These are phyloP conservation scores for Dipodomys stephensi DNA, from an alignment of 2,113 vertebrate genomes.

Conservation along the genomic window DNA sequence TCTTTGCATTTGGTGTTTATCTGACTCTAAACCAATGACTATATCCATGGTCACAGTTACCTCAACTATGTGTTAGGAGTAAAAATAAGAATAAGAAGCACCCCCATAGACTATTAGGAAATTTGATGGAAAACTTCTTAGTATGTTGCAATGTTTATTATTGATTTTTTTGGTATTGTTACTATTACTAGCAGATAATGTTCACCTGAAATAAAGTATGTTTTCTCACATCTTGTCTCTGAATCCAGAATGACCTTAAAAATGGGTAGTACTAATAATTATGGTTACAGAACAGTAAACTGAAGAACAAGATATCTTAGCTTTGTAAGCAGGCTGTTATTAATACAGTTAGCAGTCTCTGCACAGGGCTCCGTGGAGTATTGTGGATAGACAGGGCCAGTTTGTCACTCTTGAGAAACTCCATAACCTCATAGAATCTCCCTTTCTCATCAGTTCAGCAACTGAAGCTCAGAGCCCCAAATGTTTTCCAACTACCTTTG, in stretches of 20 bases:
- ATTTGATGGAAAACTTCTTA: neutral
- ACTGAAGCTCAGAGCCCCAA: no score
- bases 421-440: no score
- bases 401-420: neutral
- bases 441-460: no score
- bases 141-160: neutral
- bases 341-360: neutral
- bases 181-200: neutral
- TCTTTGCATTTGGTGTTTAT: neutral
- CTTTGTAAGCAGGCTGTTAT: neutral
- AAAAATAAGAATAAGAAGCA: neutral
- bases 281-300: neutral
- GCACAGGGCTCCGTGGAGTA: neutral
- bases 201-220: neutral
- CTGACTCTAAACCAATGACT: neutral
- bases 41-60: neutral
- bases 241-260: neutral
- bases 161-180: neutral
- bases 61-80: neutral
- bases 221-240: neutral
- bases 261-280: neutral
- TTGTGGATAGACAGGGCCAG: no score
- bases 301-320: neutral
- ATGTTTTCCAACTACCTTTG: no score
- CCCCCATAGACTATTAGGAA: neutral